phyloP scores from a whole-genome alignment of 2,797 vertebrate genomes.

The Todus mexicanus region DNA sequence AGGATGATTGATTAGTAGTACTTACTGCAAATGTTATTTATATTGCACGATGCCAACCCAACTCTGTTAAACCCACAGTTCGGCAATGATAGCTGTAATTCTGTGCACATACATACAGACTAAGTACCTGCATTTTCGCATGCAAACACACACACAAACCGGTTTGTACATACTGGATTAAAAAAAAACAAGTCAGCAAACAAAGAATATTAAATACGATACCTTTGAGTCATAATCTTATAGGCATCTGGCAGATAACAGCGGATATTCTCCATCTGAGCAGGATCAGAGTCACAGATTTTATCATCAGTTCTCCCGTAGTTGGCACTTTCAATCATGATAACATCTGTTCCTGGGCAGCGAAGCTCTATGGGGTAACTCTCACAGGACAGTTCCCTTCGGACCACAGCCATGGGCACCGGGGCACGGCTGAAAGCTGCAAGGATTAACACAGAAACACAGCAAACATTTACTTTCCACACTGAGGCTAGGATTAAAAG shows the following conservation, averaged over 20 bases:
- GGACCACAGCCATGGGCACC: slow-evolving; percentile 96
- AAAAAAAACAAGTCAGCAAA: background rate
- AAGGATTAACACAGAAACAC: slow-evolving; percentile 26
- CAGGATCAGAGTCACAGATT: slow-evolving; percentile 97
- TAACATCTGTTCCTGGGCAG: slow-evolving; percentile 97
- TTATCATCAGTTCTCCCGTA: slow-evolving; percentile 98
- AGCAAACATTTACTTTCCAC: background rate
- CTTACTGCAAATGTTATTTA: background rate
- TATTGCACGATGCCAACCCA: background rate
- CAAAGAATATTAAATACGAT: slow-evolving; percentile 28
- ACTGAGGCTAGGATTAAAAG: background rate
- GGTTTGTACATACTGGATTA: background rate
- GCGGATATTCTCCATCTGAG: slow-evolving; percentile 98
- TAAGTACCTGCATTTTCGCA: slow-evolving; percentile 1
- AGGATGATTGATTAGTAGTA: background rate
- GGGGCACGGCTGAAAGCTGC: slow-evolving; percentile 93
- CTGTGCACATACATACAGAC: background rate
- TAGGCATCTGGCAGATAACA: slow-evolving; percentile 98
- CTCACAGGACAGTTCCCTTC: slow-evolving; percentile 96
- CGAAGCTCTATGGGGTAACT: slow-evolving; percentile 98
- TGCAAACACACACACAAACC: slow-evolving; percentile 7
- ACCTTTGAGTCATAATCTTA: slow-evolving; percentile 99
- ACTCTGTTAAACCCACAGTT: background rate
- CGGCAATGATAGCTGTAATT: background rate
- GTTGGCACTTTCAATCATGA: slow-evolving; percentile 99